Evolutionary conservation across 2,888 invertebrate genomes (phyloP).

Genomic region (Lycocerus yunnanus): DNA sequence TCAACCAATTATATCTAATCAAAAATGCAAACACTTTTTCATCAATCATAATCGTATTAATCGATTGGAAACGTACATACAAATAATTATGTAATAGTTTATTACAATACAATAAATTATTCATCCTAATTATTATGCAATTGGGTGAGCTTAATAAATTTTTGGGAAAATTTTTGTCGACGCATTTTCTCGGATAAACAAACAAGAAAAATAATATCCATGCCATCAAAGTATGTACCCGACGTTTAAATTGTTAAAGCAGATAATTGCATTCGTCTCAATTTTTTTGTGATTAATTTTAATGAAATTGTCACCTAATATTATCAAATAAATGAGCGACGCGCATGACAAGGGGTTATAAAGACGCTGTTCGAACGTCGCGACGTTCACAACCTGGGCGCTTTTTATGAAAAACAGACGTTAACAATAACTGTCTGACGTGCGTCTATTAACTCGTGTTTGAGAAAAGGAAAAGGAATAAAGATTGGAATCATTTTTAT

Average conservation of each 20-base stretch:
- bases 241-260: neutral
- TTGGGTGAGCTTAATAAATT: neutral
- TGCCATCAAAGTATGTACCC: neutral
- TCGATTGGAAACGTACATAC: neutral
- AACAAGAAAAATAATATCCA: neutral
- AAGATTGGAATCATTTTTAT: slow-evolving; percentile 2
- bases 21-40: neutral
- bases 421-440: slow-evolving; percentile 14
- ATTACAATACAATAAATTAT: neutral
- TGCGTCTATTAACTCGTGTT: slow-evolving; percentile 20
- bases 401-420: slow-evolving; percentile 33
- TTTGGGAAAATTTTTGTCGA: too few relatives aligned
- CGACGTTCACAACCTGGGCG: slow-evolving; percentile 38
- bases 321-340: slow-evolving; percentile 30
- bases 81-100: neutral
- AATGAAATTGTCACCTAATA: slow-evolving; percentile 31
- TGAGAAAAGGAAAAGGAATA: neutral
- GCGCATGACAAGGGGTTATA: slow-evolving; percentile 39
- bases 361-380: slow-evolving; percentile 37
- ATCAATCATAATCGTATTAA: neutral
- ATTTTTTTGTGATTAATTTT: slow-evolving; percentile 11
- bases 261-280: neutral
- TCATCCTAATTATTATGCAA: neutral
- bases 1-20: neutral
- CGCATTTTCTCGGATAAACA: too few relatives aligned